Base-by-base conservation (phyloP, 2,113 vertebrate genomes). In the Hemiprocne comata region DNA sequence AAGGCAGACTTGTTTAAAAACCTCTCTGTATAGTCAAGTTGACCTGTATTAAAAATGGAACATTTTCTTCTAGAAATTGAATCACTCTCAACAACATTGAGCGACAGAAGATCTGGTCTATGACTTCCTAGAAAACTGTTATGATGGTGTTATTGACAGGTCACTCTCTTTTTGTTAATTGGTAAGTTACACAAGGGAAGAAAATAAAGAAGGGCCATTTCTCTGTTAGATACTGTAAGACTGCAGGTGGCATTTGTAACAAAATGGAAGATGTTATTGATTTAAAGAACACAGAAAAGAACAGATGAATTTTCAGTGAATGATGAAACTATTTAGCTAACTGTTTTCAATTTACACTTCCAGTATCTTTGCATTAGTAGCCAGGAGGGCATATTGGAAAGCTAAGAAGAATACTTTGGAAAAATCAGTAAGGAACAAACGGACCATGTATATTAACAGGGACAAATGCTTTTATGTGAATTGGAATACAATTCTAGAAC, bases 271-370 rank as follows among this genome's bases (percentile, higher is more conserved):
- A 84, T 23, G 48, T n/a, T 92, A 91, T 81, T 85, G 85, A 96
- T 75, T 91, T 75, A 84, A 85, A 76, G 82, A 74, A 77, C 34
- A 77, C 46, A 74, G 74, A 62, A 73, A 54, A 87, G 36, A 95
- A 70, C 46, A 79, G 60, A 80, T 87, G 1, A 0, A 36, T 93
- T 62, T 42, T 85, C 72, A 94, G 78, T 24, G 55, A 94, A 65
- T 76, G 66, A 91, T 76, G 33, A 88, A 95, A 80, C 53, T 88
- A 33, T 79, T 94, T 46, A 67, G 55, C 66, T 85, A 89, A 79
- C 87, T 86, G 85, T 70, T 89, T 94, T 74, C 92, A 89, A 86
- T 95, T 95, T 95, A 61, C 78, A 91, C 82, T 90, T 96, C 51
- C 87, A 80, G 2, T 57, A 44, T 80, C 69, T 95, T 51, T 60